These are phyloP conservation scores for Punctoribates punctum DNA, from an alignment of 2,888 invertebrate genomes.

Conservation along the genomic window DNA sequence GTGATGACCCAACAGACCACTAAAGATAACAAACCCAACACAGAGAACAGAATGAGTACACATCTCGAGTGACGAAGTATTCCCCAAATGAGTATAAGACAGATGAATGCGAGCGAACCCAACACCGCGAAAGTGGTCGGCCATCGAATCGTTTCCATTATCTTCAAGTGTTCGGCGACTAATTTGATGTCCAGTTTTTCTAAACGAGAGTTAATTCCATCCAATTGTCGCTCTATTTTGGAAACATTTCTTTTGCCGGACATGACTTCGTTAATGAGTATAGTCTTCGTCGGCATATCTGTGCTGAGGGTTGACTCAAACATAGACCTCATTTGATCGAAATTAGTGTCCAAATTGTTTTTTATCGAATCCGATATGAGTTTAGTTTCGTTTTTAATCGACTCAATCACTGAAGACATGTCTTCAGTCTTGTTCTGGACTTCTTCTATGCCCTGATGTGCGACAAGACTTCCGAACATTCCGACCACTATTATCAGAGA, in stretches of 20 bases:
- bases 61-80: slow-evolving; percentile 83
- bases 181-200: slow-evolving; percentile 46
- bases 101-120: slow-evolving; percentile 77
- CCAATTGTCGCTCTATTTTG: slow-evolving; percentile 45
- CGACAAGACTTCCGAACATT: slow-evolving; percentile 89
- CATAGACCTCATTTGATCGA: slow-evolving; percentile 40
- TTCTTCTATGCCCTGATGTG: slow-evolving; percentile 74
- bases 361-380: slow-evolving; percentile 39
- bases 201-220: slow-evolving; percentile 49
- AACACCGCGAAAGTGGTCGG: slow-evolving; percentile 82
- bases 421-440: slow-evolving; percentile 53
- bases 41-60: slow-evolving; percentile 80
- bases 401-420: slow-evolving; percentile 41
- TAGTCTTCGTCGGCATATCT: slow-evolving; percentile 16
- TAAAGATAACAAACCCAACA: slow-evolving; percentile 77
- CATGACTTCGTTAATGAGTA: slow-evolving; percentile 13
- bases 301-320: slow-evolving; percentile 37
- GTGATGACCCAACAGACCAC: slow-evolving; percentile 84
- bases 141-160: slow-evolving; percentile 63
- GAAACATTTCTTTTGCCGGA: slow-evolving; percentile 45
- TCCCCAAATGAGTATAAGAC: slow-evolving; percentile 82
- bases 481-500: slow-evolving; percentile 75
- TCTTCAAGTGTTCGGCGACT: slow-evolving; percentile 50
- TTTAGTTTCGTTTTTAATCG: slow-evolving; percentile 40
- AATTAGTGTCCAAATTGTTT: slow-evolving; percentile 39